Percentiles rank a stretch among this genome's conserved stretches.
phyloP scores from a whole-genome alignment of 1,140 invertebrate genomes.

The Calephelis nemesis region DNA sequence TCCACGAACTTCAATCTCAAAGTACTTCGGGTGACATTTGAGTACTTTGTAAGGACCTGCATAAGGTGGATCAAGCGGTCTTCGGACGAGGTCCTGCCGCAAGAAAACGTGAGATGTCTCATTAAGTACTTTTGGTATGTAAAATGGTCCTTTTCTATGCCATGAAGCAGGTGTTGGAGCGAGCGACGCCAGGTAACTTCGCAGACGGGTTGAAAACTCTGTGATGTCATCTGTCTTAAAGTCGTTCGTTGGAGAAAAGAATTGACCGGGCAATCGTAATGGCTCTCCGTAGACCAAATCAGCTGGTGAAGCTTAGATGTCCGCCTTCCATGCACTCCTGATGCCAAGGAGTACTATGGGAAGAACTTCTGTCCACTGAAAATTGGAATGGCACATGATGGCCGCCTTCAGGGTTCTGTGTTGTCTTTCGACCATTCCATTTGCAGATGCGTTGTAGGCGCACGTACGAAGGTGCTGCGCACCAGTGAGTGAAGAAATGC shows the following conservation, averaged over 20 bases:
- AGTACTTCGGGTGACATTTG: too few relatives aligned
- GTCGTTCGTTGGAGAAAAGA: slow-evolving; percentile 20
- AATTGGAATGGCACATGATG: slow-evolving; percentile 24
- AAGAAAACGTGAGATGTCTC: slow-evolving; percentile 48
- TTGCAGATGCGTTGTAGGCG: slow-evolving; percentile 17
- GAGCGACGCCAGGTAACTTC: slow-evolving; percentile 29
- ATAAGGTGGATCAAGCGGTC: too few relatives aligned
- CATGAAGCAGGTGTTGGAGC: slow-evolving; percentile 34
- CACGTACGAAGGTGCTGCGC: slow-evolving; percentile 20
- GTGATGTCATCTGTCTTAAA: slow-evolving; percentile 29
- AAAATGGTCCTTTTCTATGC: slow-evolving; percentile 35
- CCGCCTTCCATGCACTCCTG: background rate
- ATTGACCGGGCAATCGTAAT: slow-evolving; percentile 16
- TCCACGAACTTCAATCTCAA: too few relatives aligned
- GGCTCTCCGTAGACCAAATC: too few relatives aligned
- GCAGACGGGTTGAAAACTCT: slow-evolving; percentile 32
- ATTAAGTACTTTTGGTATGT: slow-evolving; percentile 32
- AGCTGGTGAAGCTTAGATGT: too few relatives aligned
- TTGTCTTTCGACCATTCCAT: slow-evolving; percentile 21
- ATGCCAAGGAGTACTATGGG: slow-evolving; percentile 29
- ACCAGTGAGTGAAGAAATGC: slow-evolving; percentile 5
- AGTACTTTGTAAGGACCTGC: too few relatives aligned
- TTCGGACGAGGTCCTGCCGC: slow-evolving; percentile 25
- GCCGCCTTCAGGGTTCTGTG: slow-evolving; percentile 23
- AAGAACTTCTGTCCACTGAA: background rate